These are phyloP conservation scores for Sitobion miscanthi DNA, from an alignment of 1,140 invertebrate genomes.

Conservation along the genomic window DNA sequence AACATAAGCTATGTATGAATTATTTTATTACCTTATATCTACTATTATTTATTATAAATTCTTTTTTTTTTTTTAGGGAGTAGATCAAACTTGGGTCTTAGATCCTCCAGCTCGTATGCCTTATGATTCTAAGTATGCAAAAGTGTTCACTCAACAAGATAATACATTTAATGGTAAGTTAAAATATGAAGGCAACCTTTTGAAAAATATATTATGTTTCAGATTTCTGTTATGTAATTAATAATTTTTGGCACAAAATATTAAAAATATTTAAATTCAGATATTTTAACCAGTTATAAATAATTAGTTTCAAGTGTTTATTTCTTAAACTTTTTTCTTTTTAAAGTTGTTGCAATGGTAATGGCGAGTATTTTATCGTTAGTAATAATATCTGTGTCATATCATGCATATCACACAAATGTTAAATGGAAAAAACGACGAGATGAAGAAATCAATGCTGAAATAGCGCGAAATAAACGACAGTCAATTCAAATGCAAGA, in stretches of 20 bases:
- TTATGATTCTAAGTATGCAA: conserved; percentile 76
- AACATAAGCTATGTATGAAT: conserved; percentile 72
- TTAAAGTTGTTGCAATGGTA: conserved; percentile 62
- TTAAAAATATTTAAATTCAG: neutral
- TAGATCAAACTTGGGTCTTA: conserved; percentile 76
- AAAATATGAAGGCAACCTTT: neutral
- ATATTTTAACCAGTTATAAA: neutral
- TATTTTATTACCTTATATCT: neutral
- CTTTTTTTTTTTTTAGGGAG: conserved; percentile 66
- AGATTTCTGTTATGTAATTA: neutral
- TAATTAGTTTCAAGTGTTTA: neutral
- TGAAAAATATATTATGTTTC: neutral
- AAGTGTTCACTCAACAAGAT: conserved; percentile 76
- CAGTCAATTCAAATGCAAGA: conserved; percentile 59
- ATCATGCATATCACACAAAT: conserved; percentile 62
- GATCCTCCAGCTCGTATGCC: conserved; percentile 76
- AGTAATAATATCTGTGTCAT: conserved; percentile 60
- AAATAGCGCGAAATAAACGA: conserved; percentile 59
- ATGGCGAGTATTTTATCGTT: conserved; percentile 61
- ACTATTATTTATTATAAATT: neutral
- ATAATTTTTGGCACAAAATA: neutral
- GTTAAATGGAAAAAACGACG: conserved; percentile 68
- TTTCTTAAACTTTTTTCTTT: conserved; percentile 55
- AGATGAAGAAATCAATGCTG: conserved; percentile 73
- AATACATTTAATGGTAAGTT: conserved; percentile 70